phyloP scores from a whole-genome alignment of 2,113 vertebrate genomes.

The Anarhynchus alexandrinus region DNA sequence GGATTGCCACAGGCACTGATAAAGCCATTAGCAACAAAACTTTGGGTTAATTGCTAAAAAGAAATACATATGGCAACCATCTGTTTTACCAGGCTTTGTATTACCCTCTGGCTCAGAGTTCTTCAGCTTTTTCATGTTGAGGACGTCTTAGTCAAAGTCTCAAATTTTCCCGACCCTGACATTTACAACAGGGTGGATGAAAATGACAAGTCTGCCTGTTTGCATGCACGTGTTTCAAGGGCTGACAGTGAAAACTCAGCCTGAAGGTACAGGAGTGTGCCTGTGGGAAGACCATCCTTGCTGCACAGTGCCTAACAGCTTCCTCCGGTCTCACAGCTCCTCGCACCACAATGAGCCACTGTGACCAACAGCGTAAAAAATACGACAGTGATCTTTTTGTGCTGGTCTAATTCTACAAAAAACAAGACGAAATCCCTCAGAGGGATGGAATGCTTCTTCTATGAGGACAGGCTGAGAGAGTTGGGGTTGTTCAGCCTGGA shows the following conservation, averaged over 20 bases:
- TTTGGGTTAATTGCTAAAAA: slow-evolving; percentile 25
- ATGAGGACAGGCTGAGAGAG: not conserved
- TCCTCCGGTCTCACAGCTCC: not conserved
- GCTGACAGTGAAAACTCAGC: not conserved
- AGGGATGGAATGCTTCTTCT: not conserved
- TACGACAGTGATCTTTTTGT: not conserved
- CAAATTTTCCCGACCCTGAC: not conserved
- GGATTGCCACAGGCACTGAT: slow-evolving; percentile 45
- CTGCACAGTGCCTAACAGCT: not conserved
- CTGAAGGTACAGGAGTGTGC: not conserved
- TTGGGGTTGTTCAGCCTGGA: not conserved
- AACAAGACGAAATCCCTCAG: not conserved
- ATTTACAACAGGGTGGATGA: not conserved
- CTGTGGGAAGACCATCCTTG: not conserved
- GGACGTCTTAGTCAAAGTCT: not conserved
- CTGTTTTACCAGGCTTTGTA: slow-evolving; percentile 26
- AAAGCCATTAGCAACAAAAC: slow-evolving; percentile 19
- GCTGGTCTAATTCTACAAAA: not conserved
- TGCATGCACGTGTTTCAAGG: not conserved
- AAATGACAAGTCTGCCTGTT: not conserved
- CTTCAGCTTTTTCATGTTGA: not conserved
- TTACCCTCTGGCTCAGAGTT: not conserved
- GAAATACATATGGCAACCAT: slow-evolving; percentile 9
- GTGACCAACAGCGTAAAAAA: not conserved
- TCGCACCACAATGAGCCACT: not conserved